phyloP scores from a whole-genome alignment of 2,797 vertebrate species.

The Graptemys geographica region DNA sequence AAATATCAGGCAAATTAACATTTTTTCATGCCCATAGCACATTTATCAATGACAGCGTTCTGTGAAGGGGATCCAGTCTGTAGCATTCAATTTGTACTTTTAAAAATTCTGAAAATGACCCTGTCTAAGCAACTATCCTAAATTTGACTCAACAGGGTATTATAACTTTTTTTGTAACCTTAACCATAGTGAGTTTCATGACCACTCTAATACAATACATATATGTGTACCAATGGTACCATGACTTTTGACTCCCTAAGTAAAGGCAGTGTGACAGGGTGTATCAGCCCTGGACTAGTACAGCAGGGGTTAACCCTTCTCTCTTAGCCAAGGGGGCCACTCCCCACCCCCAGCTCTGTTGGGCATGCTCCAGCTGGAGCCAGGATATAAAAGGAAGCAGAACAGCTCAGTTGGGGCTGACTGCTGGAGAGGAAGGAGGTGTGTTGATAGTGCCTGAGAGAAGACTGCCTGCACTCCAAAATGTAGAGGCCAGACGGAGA shows the following conservation, averaged over 20 bases:
- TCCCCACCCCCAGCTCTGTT: no score
- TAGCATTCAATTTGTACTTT: accelerated
- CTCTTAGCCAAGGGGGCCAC: no score
- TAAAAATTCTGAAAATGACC: not conserved
- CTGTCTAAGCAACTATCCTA: not conserved
- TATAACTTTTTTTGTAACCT: not conserved
- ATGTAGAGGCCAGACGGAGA: no score
- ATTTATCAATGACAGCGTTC: not conserved
- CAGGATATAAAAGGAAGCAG: no score
- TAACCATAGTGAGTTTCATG: not conserved
- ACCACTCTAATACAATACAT: not conserved
- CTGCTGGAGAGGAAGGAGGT: no score
- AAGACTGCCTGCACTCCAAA: no score
- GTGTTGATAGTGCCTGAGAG: no score
- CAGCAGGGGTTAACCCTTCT: no score
- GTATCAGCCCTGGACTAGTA: no score
- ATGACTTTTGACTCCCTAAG: not conserved
- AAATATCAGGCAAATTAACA: not conserved
- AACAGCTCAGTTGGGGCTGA: no score
- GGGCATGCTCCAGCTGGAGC: no score
- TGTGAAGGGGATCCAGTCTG: not conserved
- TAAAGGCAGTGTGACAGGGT: not conserved
- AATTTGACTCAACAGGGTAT: not conserved
- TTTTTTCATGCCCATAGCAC: not conserved
- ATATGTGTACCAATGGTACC: accelerated